These are phyloP conservation scores for Isichthys henryi DNA, from an alignment of 2,113 vertebrate genomes.

Conservation along the genomic window DNA sequence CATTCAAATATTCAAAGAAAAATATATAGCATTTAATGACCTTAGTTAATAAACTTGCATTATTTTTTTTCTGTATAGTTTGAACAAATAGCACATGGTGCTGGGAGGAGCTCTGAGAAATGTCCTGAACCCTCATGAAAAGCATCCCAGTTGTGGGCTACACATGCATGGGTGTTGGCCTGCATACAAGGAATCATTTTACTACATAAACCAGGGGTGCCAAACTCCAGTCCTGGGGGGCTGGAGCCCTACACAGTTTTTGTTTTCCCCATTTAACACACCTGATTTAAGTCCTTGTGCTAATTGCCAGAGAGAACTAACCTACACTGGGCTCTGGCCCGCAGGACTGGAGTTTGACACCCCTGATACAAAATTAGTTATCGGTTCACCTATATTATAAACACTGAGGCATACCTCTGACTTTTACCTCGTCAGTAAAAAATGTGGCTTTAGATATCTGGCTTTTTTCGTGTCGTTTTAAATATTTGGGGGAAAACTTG, in stretches of 20 bases:
- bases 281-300: too few relatives aligned
- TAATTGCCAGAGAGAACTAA: too few relatives aligned
- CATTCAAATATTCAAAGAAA: too few relatives aligned
- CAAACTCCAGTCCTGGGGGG: too few relatives aligned
- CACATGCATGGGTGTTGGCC: background rate
- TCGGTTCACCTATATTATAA: background rate
- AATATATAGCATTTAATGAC: background rate
- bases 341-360: too few relatives aligned
- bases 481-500: background rate
- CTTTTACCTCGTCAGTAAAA: background rate
- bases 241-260: too few relatives aligned
- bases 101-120: background rate
- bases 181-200: background rate
- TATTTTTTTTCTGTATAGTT: background rate
- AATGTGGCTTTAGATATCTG: background rate
- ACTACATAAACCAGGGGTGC: background rate
- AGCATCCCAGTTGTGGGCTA: background rate
- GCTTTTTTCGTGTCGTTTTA: background rate
- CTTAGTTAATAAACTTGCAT: background rate
- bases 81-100: background rate
- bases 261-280: too few relatives aligned
- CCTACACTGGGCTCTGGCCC: too few relatives aligned
- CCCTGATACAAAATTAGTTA: background rate
- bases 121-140: background rate
- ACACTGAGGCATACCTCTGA: background rate